phyloP scores from a whole-genome alignment of 2,888 invertebrate species.

The Dynastes tityus region DNA sequence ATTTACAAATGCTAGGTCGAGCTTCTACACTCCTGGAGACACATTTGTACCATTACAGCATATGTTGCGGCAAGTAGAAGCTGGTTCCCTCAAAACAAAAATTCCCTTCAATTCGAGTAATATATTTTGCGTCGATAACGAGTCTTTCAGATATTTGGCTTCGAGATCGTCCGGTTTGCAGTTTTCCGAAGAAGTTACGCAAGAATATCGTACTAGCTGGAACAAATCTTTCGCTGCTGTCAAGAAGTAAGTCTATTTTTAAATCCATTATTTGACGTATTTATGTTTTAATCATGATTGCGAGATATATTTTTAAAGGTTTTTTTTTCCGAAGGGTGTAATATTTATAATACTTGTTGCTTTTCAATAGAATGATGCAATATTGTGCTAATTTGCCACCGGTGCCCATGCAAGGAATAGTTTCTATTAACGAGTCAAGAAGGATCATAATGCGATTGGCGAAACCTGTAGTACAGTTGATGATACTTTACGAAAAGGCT shows the following conservation, averaged over 20 bases:
- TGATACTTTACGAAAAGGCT: constrained; percentile 62
- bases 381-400: constrained; percentile 58
- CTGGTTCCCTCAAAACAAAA: constrained; percentile 58
- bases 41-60: constrained; percentile 59
- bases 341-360: too few relatives aligned
- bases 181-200: constrained; percentile 53
- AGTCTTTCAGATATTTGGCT: constrained; percentile 63
- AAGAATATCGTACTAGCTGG: constrained; percentile 59
- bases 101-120: constrained; percentile 61
- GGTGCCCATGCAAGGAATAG: constrained; percentile 62
- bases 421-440: constrained; percentile 65
- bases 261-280: too few relatives aligned
- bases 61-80: constrained; percentile 58
- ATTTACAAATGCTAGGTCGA: constrained; percentile 63
- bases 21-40: constrained; percentile 63
- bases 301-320: background rate
- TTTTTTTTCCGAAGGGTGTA: too few relatives aligned
- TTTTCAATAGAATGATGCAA: constrained; percentile 22
- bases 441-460: constrained; percentile 63
- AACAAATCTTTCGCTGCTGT: constrained; percentile 53
- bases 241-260: constrained; percentile 30
- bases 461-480: constrained; percentile 66
- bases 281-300: background rate
- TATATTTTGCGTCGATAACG: constrained; percentile 66
- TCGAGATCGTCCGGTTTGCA: constrained; percentile 59